Conservation (phyloP, 2,797 vertebrate species). For the Pipistrellus kuhlii region DNA sequence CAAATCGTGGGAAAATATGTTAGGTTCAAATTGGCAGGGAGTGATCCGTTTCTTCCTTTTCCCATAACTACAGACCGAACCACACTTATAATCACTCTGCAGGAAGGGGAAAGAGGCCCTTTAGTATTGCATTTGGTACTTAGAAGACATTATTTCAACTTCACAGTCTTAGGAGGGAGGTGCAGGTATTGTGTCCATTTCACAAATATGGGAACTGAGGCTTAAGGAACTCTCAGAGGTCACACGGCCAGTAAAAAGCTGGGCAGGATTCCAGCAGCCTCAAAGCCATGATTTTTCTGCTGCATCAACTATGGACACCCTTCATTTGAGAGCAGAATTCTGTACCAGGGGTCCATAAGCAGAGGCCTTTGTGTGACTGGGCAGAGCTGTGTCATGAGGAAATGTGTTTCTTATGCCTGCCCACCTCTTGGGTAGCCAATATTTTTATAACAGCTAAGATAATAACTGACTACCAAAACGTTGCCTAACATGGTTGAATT, state of each 20-base stretch:
- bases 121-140: not conserved
- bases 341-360: not conserved
- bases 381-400: not conserved
- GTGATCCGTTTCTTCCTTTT: conserved; percentile 21
- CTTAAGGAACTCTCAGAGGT: not conserved
- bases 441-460: not conserved
- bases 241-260: not conserved
- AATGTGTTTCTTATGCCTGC: not conserved
- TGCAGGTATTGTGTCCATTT: not conserved
- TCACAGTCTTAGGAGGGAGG: not conserved
- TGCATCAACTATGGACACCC: not conserved
- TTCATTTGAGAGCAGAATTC: not conserved
- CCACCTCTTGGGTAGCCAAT: not conserved
- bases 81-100: not conserved
- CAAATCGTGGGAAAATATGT: conserved; percentile 47
- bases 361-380: not conserved
- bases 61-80: conserved; percentile 30
- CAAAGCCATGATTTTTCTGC: not conserved
- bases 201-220: not conserved
- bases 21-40: conserved; percentile 49
- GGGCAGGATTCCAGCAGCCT: not conserved
- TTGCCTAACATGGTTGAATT: not conserved
- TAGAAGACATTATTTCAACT: conserved; percentile 9
- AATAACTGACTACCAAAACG: not conserved
- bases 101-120: not conserved